Evolutionary conservation across 2,797 vertebrate species (phyloP).

Genomic region (Sebastes itinus): DNA sequence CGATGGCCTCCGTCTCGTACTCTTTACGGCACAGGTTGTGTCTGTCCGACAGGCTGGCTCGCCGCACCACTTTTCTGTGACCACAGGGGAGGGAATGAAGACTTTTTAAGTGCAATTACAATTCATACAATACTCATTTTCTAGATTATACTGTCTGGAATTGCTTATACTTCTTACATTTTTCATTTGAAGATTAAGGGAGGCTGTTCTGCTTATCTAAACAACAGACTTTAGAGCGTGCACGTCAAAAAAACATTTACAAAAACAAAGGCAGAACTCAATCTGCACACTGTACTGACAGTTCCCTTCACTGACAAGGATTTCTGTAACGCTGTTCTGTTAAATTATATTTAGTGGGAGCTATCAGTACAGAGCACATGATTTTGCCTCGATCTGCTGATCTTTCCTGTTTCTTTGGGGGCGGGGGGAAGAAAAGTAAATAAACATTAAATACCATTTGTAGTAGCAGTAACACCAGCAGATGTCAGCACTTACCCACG

Average conservation of each 20-base stretch:
- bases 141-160: background rate
- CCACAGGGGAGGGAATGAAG: slow-evolving; percentile 12
- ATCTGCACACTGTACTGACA: background rate
- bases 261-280: background rate
- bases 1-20: slow-evolving; percentile 95
- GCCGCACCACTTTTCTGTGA: slow-evolving; percentile 93
- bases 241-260: background rate
- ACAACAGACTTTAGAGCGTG: background rate
- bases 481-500: slow-evolving; percentile 88
- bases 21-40: slow-evolving; percentile 97
- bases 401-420: background rate
- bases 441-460: background rate
- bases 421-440: background rate
- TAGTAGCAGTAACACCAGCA: slow-evolving; percentile 54
- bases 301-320: background rate
- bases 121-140: background rate
- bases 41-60: slow-evolving; percentile 94
- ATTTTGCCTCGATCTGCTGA: background rate
- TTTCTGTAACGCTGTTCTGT: background rate
- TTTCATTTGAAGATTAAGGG: background rate
- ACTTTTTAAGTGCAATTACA: background rate
- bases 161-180: background rate
- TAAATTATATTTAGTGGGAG: background rate
- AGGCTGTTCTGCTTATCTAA: background rate
- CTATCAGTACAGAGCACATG: background rate